phyloP scores from a whole-genome alignment of 1,140 invertebrate genomes.

The Drosophila grimshawi region DNA sequence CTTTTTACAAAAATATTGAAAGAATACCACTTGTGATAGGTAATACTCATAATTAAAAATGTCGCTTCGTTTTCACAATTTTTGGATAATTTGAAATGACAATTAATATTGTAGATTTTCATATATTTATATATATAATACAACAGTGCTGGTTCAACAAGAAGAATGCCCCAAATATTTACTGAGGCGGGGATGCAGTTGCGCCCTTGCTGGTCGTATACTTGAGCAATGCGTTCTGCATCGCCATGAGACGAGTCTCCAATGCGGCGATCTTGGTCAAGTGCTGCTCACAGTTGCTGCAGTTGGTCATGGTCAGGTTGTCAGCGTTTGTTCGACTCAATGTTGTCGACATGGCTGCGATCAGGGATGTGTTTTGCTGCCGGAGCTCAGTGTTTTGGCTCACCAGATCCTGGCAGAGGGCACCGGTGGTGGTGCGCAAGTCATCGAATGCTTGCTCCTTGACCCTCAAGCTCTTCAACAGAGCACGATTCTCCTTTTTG shows the following conservation, averaged over 20 bases:
- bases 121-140: no score
- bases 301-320: neutral
- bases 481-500: conserved; percentile 66
- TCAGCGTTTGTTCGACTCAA: no score
- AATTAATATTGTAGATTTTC: no score
- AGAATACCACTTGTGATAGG: no score
- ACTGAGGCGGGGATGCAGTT: neutral
- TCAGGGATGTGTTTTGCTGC: conserved; percentile 28
- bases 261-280: conserved; percentile 12
- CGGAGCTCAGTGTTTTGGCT: conserved; percentile 43
- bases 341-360: conserved; percentile 19
- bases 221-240: conserved; percentile 15
- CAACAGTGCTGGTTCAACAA: neutral
- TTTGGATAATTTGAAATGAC: no score
- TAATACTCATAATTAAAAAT: no score
- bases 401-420: conserved; percentile 37
- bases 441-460: conserved; percentile 48
- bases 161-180: conserved; percentile 3
- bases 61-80: no score
- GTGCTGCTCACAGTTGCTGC: conserved; percentile 30
- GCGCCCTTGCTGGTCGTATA: neutral
- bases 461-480: conserved; percentile 20
- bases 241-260: conserved; percentile 12
- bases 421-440: conserved; percentile 31
- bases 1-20: no score